Conservation (phyloP, 2,888 invertebrate species). For the Noctua comes region DNA sequence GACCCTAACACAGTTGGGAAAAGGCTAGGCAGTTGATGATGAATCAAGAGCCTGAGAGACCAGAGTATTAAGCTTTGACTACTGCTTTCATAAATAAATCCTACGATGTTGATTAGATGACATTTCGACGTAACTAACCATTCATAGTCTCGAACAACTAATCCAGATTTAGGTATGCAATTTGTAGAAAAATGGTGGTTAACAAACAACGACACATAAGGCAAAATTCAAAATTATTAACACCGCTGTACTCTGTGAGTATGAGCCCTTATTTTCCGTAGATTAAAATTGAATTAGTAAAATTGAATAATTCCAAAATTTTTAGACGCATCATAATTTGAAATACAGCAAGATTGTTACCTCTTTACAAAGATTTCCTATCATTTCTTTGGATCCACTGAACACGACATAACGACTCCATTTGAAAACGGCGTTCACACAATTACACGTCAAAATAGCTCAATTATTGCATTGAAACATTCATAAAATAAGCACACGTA, state of each 20-base stretch:
- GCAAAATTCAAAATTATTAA: slow-evolving; percentile 34
- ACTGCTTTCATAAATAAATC: too few relatives aligned
- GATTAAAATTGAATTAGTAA: background rate
- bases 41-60: too few relatives aligned
- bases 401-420: background rate
- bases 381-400: background rate
- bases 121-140: background rate
- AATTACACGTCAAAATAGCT: background rate
- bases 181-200: slow-evolving; percentile 61
- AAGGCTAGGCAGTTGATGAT: too few relatives aligned
- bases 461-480: background rate
- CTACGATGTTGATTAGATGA: slow-evolving; percentile 13
- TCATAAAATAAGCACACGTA: background rate
- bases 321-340: background rate
- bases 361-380: background rate
- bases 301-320: too few relatives aligned
- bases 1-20: too few relatives aligned
- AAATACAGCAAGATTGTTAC: background rate
- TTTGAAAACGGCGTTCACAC: background rate
- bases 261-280: slow-evolving; percentile 20
- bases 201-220: slow-evolving; percentile 32
- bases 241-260: slow-evolving; percentile 41
- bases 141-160: slow-evolving; percentile 4
- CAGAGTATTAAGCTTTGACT: too few relatives aligned
- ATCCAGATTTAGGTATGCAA: slow-evolving; percentile 37